Base-by-base conservation (phyloP, 2,113 vertebrate species). In the Dipodomys merriami region DNA sequence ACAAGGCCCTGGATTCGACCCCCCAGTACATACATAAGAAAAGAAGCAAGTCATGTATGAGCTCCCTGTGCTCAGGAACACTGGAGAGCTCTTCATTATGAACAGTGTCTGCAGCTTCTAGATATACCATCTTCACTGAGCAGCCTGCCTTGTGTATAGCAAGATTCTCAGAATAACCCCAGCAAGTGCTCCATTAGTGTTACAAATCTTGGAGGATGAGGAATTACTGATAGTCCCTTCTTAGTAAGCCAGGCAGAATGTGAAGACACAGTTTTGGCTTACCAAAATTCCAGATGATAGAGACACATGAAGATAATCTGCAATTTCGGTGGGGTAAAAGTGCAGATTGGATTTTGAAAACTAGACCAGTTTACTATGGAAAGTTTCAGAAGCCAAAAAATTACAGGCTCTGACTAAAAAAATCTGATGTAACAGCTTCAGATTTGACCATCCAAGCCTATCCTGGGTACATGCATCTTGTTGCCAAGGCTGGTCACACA, bases 291-390 rank as follows among this genome's bases (percentile, higher is more conserved):
- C 2, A 78, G 79, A 91, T 86, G 39, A 90, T 18, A n/a, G 71
- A 53, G 76, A 91, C 67, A 91, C 74, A 86, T 90, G 77, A 92
- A 76, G 33, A 77, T n/a, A 19, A 73, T 49, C 90, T 88, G 91
- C 73, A 95, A 71, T 22, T 86, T 74, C 29, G 30, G 16, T 73
- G 71, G 25, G 90, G 95, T 95, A 93, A 29, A 93, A 29, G 20
- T 1, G 10, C n/a, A 67, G 71, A 78, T 86, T 94, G 87, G 8
- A 87, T 72, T 94, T 73, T 73, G 77, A 76, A 91, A 71, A 78
- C 72, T 53, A 90, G 82, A n/a, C 65, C 71, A 33, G 7, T 86
- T 97, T 95, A 92, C 94, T 94, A 62, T 16, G 83, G 96, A 96
- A 82, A 89, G 86, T 96, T 2, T 29, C 81, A n/a, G 76, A 96